phyloP scores from a whole-genome alignment of 2,113 vertebrate species.

The Aphyosemion australe region DNA sequence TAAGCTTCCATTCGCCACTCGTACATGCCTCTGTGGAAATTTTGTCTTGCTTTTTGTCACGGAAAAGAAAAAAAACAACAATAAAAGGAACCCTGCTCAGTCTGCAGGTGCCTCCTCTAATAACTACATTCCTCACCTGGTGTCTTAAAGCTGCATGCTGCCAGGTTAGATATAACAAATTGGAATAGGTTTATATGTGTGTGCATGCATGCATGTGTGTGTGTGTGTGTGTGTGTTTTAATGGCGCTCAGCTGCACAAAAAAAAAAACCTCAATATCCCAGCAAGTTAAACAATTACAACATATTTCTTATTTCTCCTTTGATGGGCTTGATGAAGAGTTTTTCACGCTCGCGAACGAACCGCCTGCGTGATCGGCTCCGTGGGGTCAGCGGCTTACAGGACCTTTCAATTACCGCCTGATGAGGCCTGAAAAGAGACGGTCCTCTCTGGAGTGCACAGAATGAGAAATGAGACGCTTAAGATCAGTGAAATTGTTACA shows the following conservation, averaged over 20 bases:
- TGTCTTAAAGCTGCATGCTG: conserved; percentile 50
- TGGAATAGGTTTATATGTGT: conserved; percentile 25
- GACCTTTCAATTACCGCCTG: conserved; percentile 66
- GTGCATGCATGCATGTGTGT: not conserved
- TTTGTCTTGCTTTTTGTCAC: conserved; percentile 67
- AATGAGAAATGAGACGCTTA: conserved; percentile 69
- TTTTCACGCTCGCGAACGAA: conserved; percentile 29
- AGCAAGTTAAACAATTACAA: conserved; percentile 13
- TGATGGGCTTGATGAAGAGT: conserved; percentile 19
- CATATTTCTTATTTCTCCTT: conserved; percentile 11
- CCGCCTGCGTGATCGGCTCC: conserved; percentile 14
- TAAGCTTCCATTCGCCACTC: conserved; percentile 69
- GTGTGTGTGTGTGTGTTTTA: conserved; percentile 1
- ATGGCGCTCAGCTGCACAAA: not conserved
- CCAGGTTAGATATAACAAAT: conserved; percentile 61
- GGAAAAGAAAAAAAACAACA: conserved; percentile 62
- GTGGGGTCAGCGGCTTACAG: conserved; percentile 61
- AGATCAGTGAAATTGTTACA: conserved; percentile 69
- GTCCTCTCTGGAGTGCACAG: conserved; percentile 45
- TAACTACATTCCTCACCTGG: conserved; percentile 69
- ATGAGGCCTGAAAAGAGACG: conserved; percentile 64
- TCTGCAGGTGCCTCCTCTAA: conserved; percentile 74
- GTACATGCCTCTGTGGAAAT: conserved; percentile 59
- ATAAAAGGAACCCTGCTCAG: conserved; percentile 40
- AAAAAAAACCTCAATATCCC: not conserved